Percentiles rank a stretch among this genome's conserved stretches.
phyloP scores from a whole-genome alignment of 2,797 vertebrate species.

The Coracias cyanogaster region DNA sequence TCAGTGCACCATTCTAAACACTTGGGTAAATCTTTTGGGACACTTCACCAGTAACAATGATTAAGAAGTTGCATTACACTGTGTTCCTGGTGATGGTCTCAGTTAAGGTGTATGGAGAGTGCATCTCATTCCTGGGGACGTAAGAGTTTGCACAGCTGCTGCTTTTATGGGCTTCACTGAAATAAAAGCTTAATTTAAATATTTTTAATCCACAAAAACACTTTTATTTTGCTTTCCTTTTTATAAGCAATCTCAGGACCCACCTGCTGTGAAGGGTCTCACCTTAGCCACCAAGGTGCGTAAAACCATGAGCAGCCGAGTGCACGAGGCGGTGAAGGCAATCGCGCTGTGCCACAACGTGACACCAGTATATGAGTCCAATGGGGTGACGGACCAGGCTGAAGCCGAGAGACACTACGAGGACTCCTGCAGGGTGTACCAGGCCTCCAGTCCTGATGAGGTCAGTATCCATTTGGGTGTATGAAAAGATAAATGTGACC shows the following conservation, averaged over 20 bases:
- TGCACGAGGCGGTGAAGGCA: conserved; percentile 96
- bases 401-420: conserved; percentile 97
- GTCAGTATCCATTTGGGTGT: conserved; percentile 69
- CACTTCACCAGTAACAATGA: background rate
- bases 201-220: fast-evolving
- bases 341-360: conserved; percentile 97
- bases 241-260: conserved; percentile 88
- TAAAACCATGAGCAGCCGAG: conserved; percentile 95
- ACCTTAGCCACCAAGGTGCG: conserved; percentile 91
- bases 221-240: background rate
- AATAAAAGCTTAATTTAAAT: background rate
- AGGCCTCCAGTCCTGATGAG: conserved; percentile 98
- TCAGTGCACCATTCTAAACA: background rate
- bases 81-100: background rate
- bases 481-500: fast-evolving
- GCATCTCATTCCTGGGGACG: fast-evolving
- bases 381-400: conserved; percentile 94
- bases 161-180: background rate
- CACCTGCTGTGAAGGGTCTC: conserved; percentile 86
- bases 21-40: background rate
- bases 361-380: conserved; percentile 94
- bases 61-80: fast-evolving
- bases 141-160: background rate
- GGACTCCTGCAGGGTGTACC: conserved; percentile 95
- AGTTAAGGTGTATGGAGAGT: background rate